Base-by-base conservation (phyloP, 1,140 invertebrate species). In the Vanessa atalanta region DNA sequence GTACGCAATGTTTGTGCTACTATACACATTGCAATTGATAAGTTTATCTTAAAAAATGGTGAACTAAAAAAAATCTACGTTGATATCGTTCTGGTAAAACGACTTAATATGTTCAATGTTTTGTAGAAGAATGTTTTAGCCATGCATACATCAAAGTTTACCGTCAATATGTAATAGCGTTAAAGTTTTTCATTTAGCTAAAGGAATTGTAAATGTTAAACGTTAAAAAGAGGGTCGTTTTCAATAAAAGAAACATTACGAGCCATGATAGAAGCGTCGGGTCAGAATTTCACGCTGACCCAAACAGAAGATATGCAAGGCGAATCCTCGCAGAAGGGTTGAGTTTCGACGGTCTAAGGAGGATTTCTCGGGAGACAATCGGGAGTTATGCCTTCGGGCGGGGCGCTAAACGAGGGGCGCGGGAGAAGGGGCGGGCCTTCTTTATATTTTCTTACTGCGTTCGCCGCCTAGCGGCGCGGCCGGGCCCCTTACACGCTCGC, bases 361-460 rank as follows among this genome's bases (percentile, higher is more conserved):
- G 88, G 90, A 88, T 89, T 89, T 89, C 87, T 88, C 83, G 88
- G 57, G 57, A 91, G 90, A 92, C 89, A 90, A 92, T 89, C 90
- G 90, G 85, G 88, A 91, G 88, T 90, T 90, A 89, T 89, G 88
- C 85, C 86, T 81, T 82, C 88, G 87, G 90, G 89, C 89, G 88
- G 90, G 87, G 90, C 89, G 88, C 90, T 90, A 90, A 90, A 90
- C 88, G 90, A 88, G 86, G 85, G 86, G 85, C 84, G 84, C 84
- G 83, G 85, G 88, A 84, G 83, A 75, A 70, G 73, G 73, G 86
- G 88, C 93, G 92, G 90, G 93, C 93, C 93, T 94, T 94, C 94
- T 94, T 94, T 94, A 94, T 94, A 94, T 94, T 94, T 94, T 94
- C 94, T 94, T 94, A 92, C 88, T 91, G 90, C 88, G 92, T 93